Evolutionary conservation across 2,113 vertebrate genomes (phyloP).

Genomic region (Tragelaphus strepsiceros): DNA sequence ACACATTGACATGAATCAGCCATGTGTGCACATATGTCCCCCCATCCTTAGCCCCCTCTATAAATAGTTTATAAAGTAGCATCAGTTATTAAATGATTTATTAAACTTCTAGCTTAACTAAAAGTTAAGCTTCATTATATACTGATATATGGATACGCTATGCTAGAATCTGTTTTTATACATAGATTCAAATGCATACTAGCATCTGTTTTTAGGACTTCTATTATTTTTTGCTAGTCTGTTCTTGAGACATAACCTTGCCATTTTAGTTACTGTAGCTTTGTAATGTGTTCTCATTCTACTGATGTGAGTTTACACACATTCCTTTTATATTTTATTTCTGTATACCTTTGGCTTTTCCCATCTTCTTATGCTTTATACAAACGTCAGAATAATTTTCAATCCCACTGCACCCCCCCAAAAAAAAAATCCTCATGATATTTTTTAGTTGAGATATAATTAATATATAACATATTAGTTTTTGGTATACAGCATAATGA

Average conservation of each 20-base stretch:
- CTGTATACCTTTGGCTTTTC: background rate
- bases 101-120: background rate
- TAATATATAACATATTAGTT: background rate
- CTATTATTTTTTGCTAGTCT: background rate
- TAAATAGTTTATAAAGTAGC: background rate
- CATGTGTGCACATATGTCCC: background rate
- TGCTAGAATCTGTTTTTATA: background rate
- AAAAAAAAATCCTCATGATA: background rate
- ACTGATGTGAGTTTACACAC: background rate
- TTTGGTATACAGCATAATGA: background rate
- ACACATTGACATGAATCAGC: background rate
- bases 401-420: background rate
- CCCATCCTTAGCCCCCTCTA: background rate
- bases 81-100: background rate
- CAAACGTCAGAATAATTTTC: background rate
- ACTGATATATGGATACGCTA: background rate
- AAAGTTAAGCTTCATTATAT: background rate
- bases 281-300: background rate
- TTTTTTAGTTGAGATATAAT: background rate
- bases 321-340: background rate
- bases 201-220: background rate
- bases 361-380: background rate
- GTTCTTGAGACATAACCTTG: background rate
- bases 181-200: background rate
- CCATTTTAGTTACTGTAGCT: background rate